Percentiles rank a stretch among this genome's conserved stretches.
phyloP scores from a whole-genome alignment of 2,888 invertebrate genomes.

The Philereme transversata region DNA sequence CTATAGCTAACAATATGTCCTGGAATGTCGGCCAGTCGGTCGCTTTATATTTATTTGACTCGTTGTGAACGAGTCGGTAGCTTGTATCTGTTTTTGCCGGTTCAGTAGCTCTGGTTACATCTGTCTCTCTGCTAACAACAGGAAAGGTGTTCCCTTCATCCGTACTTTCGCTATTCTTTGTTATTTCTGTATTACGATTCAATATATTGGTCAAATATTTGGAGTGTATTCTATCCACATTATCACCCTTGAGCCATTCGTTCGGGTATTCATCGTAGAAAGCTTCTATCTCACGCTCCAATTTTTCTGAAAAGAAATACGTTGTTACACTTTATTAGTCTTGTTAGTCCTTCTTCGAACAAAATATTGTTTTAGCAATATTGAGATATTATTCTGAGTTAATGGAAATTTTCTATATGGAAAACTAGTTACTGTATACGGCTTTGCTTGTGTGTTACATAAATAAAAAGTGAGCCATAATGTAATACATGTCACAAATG shows the following conservation, averaged over 20 bases:
- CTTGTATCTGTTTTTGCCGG: constrained; percentile 27
- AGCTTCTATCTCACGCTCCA: constrained; percentile 67
- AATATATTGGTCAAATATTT: constrained; percentile 50
- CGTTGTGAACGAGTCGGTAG: constrained; percentile 24
- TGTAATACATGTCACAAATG: no score
- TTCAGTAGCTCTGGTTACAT: constrained; percentile 25
- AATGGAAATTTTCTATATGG: not conserved
- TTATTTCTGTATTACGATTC: constrained; percentile 44
- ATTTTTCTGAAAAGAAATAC: constrained; percentile 57
- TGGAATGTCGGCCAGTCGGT: constrained; percentile 72
- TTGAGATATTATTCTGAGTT: not conserved
- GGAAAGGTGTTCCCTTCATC: constrained; percentile 39
- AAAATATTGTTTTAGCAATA: constrained; percentile 5
- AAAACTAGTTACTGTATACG: not conserved
- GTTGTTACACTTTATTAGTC: constrained; percentile 10
- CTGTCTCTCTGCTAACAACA: constrained; percentile 23
- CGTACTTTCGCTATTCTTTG: constrained; percentile 36
- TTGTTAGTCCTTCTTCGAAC: constrained; percentile 3
- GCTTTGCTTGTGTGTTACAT: no score
- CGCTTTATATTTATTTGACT: constrained; percentile 27
- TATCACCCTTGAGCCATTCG: constrained; percentile 51
- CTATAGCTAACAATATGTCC: constrained; percentile 69
- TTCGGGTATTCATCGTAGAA: constrained; percentile 70
- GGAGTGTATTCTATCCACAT: constrained; percentile 52
- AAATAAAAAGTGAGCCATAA: no score